Conservation (phyloP, 2,797 vertebrate species). For the Sebastiscus albofasciatus region DNA sequence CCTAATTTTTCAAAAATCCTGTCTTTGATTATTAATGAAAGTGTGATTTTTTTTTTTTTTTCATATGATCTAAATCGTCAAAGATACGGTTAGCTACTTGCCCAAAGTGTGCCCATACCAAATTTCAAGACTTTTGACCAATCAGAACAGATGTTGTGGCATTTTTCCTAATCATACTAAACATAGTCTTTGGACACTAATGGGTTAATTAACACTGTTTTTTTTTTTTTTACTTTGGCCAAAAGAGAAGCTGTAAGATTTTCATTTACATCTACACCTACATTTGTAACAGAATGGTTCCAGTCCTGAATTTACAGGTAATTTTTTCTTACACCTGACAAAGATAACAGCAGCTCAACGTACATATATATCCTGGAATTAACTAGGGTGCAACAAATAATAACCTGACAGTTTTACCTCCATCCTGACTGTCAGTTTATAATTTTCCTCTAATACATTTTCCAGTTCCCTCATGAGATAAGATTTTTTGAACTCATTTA, state of each 20-base stretch:
- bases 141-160: too few relatives aligned
- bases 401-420: conserved; percentile 1
- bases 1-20: too few relatives aligned
- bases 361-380: neutral
- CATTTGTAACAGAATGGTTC: neutral
- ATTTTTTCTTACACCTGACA: neutral
- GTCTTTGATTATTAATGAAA: too few relatives aligned
- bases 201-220: neutral
- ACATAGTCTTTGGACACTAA: too few relatives aligned
- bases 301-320: neutral
- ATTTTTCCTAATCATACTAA: too few relatives aligned
- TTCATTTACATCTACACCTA: neutral
- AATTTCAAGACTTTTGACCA: too few relatives aligned
- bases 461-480: neutral
- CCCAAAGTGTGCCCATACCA: too few relatives aligned
- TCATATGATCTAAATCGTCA: too few relatives aligned
- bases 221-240: neutral
- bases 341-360: neutral
- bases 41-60: too few relatives aligned
- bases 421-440: neutral
- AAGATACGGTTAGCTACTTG: too few relatives aligned
- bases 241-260: neutral
- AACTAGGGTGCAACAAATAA: neutral
- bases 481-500: neutral
- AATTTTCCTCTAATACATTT: neutral